A percentile compares a stretch with the other conserved stretches of the same genome.
These are phyloP conservation scores for Onthophagus taurus DNA, from an alignment of 1,140 invertebrate genomes.

Conservation along the genomic window DNA sequence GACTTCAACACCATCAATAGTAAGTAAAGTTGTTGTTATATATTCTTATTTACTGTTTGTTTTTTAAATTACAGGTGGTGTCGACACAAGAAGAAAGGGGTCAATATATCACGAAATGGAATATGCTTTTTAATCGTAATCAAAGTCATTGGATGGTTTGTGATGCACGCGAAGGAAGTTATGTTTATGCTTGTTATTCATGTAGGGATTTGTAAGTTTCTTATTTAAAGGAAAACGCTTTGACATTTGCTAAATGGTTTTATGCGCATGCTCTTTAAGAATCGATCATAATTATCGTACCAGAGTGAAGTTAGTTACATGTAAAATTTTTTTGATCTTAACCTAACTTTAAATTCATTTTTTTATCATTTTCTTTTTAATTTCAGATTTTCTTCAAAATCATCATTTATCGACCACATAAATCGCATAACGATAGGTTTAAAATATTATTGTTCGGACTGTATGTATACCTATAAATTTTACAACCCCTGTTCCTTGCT, in stretches of 20 bases:
- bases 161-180: constrained; percentile 25
- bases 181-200: constrained; percentile 31
- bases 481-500: constrained; percentile 32
- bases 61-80: too few species aligned
- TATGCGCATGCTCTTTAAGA: too few species aligned
- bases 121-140: constrained; percentile 26
- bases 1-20: too few species aligned
- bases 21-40: too few species aligned
- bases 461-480: constrained; percentile 19
- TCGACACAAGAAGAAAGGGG: too few species aligned
- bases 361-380: constrained; percentile 7
- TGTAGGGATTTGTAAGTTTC: constrained; percentile 30
- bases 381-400: constrained; percentile 28
- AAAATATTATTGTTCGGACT: constrained; percentile 26
- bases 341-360: too few species aligned
- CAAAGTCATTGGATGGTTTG: constrained; percentile 27
- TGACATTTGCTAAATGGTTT: too few species aligned
- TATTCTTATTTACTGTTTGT: too few species aligned
- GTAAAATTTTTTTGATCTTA: too few species aligned
- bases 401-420: constrained; percentile 28
- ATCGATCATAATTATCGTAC: too few species aligned
- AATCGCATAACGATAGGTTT: constrained; percentile 25
- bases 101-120: constrained; percentile 23
- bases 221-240: too few species aligned
- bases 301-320: too few species aligned